Conservation (phyloP, 2,113 vertebrate species). For the Hydropotes inermis region DNA sequence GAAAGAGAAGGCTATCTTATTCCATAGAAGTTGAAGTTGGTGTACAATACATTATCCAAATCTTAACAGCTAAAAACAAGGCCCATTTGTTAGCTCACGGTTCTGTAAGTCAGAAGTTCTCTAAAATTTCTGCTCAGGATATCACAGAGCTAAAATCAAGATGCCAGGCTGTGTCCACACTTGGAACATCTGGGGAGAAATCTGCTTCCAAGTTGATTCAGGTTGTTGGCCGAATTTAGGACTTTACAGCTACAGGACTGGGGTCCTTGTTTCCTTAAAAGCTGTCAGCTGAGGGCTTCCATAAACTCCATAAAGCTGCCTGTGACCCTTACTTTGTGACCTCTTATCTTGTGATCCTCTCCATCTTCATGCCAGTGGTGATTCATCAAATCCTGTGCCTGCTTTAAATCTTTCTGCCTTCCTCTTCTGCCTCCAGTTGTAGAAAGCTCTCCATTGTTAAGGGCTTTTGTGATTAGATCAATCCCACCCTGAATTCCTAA, state of each 20-base stretch:
- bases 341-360: neutral
- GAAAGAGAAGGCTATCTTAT: neutral
- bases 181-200: neutral
- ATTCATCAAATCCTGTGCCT: neutral
- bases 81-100: neutral
- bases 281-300: neutral
- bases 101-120: neutral
- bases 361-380: neutral
- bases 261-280: neutral
- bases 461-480: neutral
- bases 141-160: neutral
- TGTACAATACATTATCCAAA: neutral
- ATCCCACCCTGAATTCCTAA: neutral
- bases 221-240: neutral
- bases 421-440: neutral
- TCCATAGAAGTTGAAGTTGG: neutral
- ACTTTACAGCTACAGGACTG: neutral
- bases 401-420: neutral
- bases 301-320: neutral
- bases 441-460: neutral
- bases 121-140: neutral
- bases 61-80: neutral
- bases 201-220: neutral
- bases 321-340: neutral
- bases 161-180: neutral